Evolutionary conservation across 2,113 vertebrate genomes (phyloP).

Genomic region (Uria aalge): DNA sequence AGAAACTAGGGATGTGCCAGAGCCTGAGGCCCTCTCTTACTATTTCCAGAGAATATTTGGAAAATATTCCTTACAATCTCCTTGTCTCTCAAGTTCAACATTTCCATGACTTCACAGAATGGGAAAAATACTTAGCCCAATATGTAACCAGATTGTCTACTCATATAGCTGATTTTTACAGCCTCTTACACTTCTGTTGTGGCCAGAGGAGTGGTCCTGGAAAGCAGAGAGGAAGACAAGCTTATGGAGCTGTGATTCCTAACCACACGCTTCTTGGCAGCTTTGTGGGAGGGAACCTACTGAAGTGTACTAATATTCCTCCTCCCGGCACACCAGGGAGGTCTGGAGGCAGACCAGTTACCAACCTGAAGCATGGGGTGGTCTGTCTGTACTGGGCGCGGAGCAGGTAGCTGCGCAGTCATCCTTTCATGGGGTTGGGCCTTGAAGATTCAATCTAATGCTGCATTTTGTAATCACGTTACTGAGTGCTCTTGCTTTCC

Average conservation of each 20-base stretch:
- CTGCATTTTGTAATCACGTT: background rate
- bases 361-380: accelerated
- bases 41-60: background rate
- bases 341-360: background rate
- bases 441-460: background rate
- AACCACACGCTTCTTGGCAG: background rate
- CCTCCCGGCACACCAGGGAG: background rate
- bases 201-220: background rate
- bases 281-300: background rate
- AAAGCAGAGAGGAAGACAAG: background rate
- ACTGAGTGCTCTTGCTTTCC: background rate
- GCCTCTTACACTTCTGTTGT: background rate
- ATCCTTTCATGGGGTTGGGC: background rate
- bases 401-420: background rate
- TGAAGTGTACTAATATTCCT: background rate
- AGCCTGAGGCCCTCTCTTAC: background rate
- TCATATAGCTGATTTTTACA: background rate
- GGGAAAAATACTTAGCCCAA: background rate
- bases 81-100: background rate
- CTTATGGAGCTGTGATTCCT: background rate
- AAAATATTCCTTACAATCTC: background rate
- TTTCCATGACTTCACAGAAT: background rate
- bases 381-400: background rate
- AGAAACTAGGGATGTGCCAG: background rate
- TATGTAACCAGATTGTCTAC: background rate